Percentiles rank a stretch among this genome's conserved stretches.
phyloP scores from a whole-genome alignment of 2,113 vertebrate genomes.

The Myrmecophaga tridactyla region DNA sequence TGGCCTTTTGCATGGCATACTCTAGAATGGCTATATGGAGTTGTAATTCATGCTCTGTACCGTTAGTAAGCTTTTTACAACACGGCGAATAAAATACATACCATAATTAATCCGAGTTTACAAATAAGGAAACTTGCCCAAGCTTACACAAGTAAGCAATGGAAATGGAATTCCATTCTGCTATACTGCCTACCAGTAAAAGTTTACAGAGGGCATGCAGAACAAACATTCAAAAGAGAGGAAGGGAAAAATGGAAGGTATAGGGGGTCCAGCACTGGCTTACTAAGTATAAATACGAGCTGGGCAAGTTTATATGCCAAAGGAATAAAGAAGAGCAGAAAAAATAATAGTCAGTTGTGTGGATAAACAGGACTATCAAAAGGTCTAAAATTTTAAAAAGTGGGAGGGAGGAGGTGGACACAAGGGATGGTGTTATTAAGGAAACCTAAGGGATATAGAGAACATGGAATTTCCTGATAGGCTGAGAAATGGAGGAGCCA shows the following conservation, averaged over 20 bases:
- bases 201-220: background rate
- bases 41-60: rapidly evolving
- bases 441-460: rapidly evolving
- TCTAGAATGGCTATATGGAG: background rate
- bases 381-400: background rate
- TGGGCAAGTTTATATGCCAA: background rate
- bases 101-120: background rate
- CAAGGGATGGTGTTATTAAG: background rate
- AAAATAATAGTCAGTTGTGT: background rate
- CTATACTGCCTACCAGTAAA: background rate
- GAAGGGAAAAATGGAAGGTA: background rate
- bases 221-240: background rate
- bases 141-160: background rate
- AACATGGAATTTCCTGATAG: too few species aligned
- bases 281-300: too few species aligned
- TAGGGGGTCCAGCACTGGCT: background rate
- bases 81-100: background rate
- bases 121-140: background rate
- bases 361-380: background rate
- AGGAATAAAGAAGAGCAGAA: background rate
- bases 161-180: background rate
- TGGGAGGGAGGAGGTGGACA: rapidly evolving
- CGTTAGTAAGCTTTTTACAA: background rate
- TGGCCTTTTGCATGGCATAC: background rate
- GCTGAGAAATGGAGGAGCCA: background rate